Percentiles rank a stretch among this genome's conserved stretches.
These are phyloP conservation scores for Cantharis lateralis DNA, from an alignment of 2,888 invertebrate species.

Conservation along the genomic window DNA sequence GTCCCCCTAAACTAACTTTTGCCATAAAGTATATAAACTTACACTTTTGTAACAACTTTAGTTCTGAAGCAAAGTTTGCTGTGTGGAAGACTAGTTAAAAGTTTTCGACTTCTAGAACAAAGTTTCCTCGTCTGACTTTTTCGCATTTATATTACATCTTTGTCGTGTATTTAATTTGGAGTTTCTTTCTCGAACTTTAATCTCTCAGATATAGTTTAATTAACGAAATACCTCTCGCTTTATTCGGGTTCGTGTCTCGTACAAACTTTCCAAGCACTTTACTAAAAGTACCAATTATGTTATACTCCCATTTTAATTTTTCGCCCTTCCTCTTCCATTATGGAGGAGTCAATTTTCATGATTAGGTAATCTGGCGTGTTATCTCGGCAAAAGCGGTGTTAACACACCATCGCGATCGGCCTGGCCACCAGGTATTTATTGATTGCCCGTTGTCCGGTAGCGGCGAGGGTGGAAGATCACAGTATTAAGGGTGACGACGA, in stretches of 20 bases:
- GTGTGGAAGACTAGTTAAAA: constrained; percentile 53
- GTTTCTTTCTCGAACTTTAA: constrained; percentile 47
- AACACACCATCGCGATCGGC: not conserved
- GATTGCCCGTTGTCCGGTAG: constrained; percentile 45
- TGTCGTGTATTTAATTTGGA: constrained; percentile 44
- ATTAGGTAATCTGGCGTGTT: constrained; percentile 16
- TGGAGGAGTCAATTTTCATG: constrained; percentile 12
- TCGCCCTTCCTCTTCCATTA: not conserved
- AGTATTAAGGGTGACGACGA: constrained; percentile 38
- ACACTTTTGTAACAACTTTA: constrained; percentile 59
- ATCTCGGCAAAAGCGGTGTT: constrained; percentile 8
- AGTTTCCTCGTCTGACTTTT: constrained; percentile 41
- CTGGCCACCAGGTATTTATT: constrained; percentile 38
- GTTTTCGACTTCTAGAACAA: constrained; percentile 41
- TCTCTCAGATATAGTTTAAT: constrained; percentile 49
- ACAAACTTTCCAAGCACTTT: constrained; percentile 23
- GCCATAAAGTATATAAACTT: constrained; percentile 59
- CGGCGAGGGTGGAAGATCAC: constrained; percentile 36
- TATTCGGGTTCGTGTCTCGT: constrained; percentile 34
- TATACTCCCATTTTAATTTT: not conserved
- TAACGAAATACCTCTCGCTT: constrained; percentile 48
- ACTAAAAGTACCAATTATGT: constrained; percentile 27
- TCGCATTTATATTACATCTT: constrained; percentile 38
- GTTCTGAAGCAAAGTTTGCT: constrained; percentile 52
- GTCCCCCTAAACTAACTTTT: constrained; percentile 55